Base-by-base conservation (phyloP, 2,888 invertebrate species). In the Calameuta pallipes region DNA sequence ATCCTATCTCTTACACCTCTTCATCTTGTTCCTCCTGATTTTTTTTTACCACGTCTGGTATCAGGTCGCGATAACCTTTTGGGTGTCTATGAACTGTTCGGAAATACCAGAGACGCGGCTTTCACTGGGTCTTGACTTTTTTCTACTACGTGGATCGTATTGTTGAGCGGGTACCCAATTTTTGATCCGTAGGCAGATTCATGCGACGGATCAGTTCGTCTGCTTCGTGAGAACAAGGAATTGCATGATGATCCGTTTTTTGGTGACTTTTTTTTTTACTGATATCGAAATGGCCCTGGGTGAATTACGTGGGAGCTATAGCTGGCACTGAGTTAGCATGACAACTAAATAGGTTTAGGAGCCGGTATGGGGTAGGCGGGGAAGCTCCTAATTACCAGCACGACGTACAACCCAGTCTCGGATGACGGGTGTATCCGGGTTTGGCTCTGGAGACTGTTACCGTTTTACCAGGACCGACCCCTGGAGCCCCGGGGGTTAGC, bases 401-500 rank as follows among this genome's bases (percentile, higher is more conserved):
- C 82, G 82, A 82, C 83, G 79, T 77, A 80, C 82, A 80, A 84
- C 77, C 80, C 79, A 78, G 83, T 81, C 82, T 84, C 84, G 80
- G 84, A 77, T 88, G 87, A 88, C 87, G 83, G 85, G 80, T 83
- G 83, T 85, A 88, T 88, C 88, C 88, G 86, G 85, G 80, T 69
- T 77, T 80, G 69, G 78, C 83, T 85, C 87, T 85, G 83, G 85
- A 83, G 84, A 86, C 84, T 85, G 86, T 84, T 87, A 85, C 80
- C 76, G 76, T 36, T 75, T 73, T 36, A 75, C 73, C 41, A 69
- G 33, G 34, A 30, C 68, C 73, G 12, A 33, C 73, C 56, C 56
- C 56, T 56, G 23, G 56, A 23, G 70, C 71, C 34, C 33, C 69
- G 36, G 69, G 79, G 78, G 80, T 83, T 83, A 83, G 78, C 80